Evolutionary conservation across 2,113 vertebrate species (phyloP).

Genomic region (Astatotilapia flaviijosephi): DNA sequence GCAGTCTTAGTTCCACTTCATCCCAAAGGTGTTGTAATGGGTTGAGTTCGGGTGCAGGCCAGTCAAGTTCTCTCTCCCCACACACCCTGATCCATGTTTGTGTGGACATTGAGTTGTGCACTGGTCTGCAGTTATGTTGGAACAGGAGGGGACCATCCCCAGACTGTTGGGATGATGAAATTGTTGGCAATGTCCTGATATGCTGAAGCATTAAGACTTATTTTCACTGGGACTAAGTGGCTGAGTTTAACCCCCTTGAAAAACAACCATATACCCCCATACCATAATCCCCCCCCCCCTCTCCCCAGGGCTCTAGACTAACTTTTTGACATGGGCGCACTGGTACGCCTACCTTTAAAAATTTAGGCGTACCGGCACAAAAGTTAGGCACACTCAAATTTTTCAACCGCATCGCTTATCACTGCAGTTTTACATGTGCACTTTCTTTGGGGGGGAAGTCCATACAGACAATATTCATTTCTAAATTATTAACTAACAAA

Average conservation of each 20-base stretch:
- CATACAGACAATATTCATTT: too few species aligned
- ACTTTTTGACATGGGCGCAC: too few species aligned
- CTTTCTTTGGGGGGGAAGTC: too few species aligned
- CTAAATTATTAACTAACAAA: too few species aligned
- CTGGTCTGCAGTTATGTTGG: background rate
- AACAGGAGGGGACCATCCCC: background rate
- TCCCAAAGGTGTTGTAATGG: background rate
- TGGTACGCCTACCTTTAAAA: too few species aligned
- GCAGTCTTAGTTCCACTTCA: background rate
- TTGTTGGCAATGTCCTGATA: background rate
- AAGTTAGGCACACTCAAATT: too few species aligned
- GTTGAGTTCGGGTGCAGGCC: background rate
- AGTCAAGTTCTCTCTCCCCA: background rate
- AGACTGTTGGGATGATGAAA: background rate
- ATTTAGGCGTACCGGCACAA: too few species aligned
- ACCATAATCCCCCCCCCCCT: background rate
- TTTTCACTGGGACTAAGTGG: background rate
- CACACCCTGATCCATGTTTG: background rate
- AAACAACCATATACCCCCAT: background rate
- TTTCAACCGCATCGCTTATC: too few species aligned
- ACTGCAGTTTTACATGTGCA: too few species aligned
- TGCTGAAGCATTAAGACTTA: background rate
- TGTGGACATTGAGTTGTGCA: background rate
- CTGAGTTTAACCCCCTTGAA: background rate
- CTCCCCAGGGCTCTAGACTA: too few species aligned